These are phyloP conservation scores for Tromatobia lineatoria DNA, from an alignment of 2,888 invertebrate species.

Conservation along the genomic window DNA sequence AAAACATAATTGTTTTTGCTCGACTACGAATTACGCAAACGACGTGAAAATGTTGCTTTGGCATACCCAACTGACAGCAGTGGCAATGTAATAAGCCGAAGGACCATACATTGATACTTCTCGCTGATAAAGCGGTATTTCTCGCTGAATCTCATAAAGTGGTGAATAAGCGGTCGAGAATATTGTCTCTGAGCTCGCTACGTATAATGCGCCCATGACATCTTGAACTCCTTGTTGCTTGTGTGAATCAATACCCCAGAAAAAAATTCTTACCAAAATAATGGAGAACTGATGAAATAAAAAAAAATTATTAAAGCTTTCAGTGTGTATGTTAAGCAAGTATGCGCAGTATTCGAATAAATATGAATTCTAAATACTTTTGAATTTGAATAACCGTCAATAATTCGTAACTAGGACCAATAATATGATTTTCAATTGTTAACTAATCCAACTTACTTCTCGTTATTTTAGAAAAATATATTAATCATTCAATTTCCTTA, in stretches of 20 bases:
- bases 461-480: no score
- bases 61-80: constrained; percentile 76
- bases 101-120: constrained; percentile 86
- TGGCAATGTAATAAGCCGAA: constrained; percentile 85
- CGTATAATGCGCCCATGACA: constrained; percentile 86
- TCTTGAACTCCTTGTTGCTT: constrained; percentile 86
- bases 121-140: constrained; percentile 85
- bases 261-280: constrained; percentile 85
- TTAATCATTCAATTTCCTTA: no score
- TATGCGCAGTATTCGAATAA: no score
- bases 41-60: not conserved
- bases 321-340: not conserved
- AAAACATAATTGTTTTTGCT: not conserved
- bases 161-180: constrained; percentile 86
- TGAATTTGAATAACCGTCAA: no score
- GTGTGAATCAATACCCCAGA: constrained; percentile 84
- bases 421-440: no score
- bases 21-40: constrained; percentile 2
- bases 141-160: constrained; percentile 85
- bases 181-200: constrained; percentile 86
- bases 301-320: constrained; percentile 5
- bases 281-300: constrained; percentile 80
- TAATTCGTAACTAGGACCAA: no score
- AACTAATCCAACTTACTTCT: no score
- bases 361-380: no score